These are phyloP conservation scores for Montifringilla adamsi DNA, from an alignment of 2,113 vertebrate genomes.

Conservation along the genomic window DNA sequence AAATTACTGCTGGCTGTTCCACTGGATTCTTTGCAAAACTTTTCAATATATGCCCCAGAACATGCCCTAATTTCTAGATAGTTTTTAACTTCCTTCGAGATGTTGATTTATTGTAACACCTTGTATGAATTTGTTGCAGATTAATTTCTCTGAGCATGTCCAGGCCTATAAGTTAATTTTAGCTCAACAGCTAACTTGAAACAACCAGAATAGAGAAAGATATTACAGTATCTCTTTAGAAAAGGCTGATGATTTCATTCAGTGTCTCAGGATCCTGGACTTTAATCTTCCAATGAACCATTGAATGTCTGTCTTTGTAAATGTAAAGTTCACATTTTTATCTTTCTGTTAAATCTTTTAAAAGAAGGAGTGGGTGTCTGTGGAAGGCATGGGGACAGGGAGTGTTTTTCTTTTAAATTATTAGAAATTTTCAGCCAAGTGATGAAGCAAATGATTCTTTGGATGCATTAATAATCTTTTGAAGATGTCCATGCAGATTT, in stretches of 20 bases:
- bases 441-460: not conserved
- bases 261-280: not conserved
- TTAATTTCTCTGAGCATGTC: not conserved
- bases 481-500: not conserved
- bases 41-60: not conserved
- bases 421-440: not conserved
- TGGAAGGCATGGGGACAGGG: not conserved
- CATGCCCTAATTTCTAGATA: not conserved
- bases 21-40: not conserved
- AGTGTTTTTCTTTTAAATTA: not conserved
- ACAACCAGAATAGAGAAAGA: not conserved
- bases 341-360: not conserved
- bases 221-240: not conserved
- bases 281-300: not conserved
- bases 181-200: not conserved
- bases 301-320: not conserved
- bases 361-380: not conserved
- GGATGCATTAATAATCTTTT: not conserved
- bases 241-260: slow-evolving; percentile 30
- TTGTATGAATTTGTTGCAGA: not conserved
- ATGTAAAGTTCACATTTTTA: not conserved
- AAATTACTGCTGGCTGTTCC: not conserved
- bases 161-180: not conserved
- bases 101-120: not conserved
- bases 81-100: not conserved